Conservation (phyloP, 2,797 vertebrate species). For the Lacerta agilis region DNA sequence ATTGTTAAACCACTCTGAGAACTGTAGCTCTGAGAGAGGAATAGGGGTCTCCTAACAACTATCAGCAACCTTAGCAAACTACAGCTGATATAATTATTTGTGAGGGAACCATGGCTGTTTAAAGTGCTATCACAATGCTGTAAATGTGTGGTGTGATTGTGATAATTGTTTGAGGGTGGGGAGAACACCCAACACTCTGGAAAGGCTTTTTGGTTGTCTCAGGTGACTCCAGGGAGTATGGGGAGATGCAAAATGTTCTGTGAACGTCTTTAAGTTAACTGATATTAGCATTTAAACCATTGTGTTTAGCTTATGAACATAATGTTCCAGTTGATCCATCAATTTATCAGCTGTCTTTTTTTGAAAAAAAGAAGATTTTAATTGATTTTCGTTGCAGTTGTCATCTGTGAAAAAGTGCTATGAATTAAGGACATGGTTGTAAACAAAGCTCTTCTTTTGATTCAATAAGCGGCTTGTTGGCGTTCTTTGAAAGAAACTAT, state of each 20-base stretch:
- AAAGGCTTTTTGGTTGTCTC: no score
- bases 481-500: background rate
- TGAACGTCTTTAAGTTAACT: no score
- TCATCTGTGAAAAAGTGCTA: background rate
- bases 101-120: background rate
- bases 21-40: no score
- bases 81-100: no score
- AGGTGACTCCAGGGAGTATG: no score
- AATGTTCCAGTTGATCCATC: background rate
- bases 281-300: background rate
- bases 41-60: no score
- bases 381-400: background rate
- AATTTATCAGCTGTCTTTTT: background rate
- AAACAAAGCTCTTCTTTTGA: constrained; percentile 3
- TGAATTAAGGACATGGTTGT: background rate
- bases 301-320: background rate
- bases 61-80: no score
- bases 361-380: background rate
- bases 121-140: background rate
- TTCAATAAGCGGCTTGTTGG: background rate
- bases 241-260: no score
- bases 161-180: no score
- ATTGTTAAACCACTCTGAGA: no score
- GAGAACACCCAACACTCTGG: no score
- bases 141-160: background rate